Evolutionary conservation across 2,888 invertebrate genomes (phyloP).

Genomic region (Tinea pellionella): DNA sequence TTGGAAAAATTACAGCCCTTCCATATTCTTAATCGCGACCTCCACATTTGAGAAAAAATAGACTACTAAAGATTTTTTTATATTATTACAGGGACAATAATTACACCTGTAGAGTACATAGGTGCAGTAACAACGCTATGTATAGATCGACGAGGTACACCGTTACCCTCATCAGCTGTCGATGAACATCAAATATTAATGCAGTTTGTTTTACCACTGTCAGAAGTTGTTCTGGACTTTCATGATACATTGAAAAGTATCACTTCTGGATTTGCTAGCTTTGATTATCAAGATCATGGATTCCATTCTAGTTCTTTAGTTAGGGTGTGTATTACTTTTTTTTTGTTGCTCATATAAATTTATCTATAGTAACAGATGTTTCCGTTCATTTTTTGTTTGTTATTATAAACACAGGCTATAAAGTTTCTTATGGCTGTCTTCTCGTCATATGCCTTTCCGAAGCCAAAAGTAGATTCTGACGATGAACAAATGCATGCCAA

Average conservation of each 20-base stretch:
- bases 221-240: slow-evolving; percentile 95
- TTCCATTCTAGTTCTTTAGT: slow-evolving; percentile 82
- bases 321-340: slow-evolving; percentile 66
- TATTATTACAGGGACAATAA: slow-evolving; percentile 78
- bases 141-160: slow-evolving; percentile 74
- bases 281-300: slow-evolving; percentile 91
- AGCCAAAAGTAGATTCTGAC: too few species aligned
- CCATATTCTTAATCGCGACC: too few species aligned
- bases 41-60: too few species aligned
- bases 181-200: slow-evolving; percentile 86
- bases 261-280: slow-evolving; percentile 95
- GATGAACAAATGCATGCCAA: too few species aligned
- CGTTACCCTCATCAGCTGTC: slow-evolving; percentile 78
- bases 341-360: neutral
- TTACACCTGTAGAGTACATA: slow-evolving; percentile 82
- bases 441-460: too few species aligned
- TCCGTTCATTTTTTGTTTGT: too few species aligned
- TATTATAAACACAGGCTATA: too few species aligned
- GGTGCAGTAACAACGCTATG: slow-evolving; percentile 79
- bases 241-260: slow-evolving; percentile 91
- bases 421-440: too few species aligned
- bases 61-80: too few species aligned
- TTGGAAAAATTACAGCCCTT: too few species aligned
- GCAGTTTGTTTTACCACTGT: slow-evolving; percentile 87
- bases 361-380: too few species aligned